A percentile compares a stretch with the other conserved stretches of the same genome.
These are phyloP conservation scores for Pangasius djambal DNA, from an alignment of 2,797 vertebrate species.

Conservation along the genomic window DNA sequence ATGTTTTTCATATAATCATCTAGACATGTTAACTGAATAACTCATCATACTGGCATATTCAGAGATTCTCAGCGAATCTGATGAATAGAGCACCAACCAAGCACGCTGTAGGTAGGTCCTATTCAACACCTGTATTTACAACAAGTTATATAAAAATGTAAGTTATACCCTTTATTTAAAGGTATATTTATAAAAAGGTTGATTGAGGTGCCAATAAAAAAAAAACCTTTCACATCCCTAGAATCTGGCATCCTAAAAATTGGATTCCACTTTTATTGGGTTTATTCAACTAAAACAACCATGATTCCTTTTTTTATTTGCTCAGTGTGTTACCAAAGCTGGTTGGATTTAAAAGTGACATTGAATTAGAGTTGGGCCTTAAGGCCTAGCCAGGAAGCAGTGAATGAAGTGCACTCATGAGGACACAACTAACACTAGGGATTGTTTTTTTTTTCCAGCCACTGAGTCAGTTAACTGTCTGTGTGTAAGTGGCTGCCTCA, in stretches of 20 bases:
- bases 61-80: background rate
- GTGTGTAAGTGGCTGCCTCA: background rate
- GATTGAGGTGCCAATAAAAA: conserved; percentile 5
- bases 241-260: conserved; percentile 32
- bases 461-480: conserved; percentile 5
- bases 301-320: conserved; percentile 68
- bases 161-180: background rate
- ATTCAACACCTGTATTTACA: background rate
- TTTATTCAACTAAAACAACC: conserved; percentile 50
- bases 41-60: background rate
- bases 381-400: background rate
- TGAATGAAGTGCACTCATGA: conserved; percentile 21
- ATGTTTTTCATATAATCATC: background rate
- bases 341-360: conserved; percentile 34
- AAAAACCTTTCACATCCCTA: conserved; percentile 20
- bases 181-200: conserved; percentile 14
- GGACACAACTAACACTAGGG: conserved; percentile 12
- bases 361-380: conserved; percentile 29
- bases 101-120: background rate
- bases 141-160: background rate
- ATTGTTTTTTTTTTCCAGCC: background rate
- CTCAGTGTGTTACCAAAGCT: conserved; percentile 70
- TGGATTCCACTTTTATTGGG: conserved; percentile 57
- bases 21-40: background rate
- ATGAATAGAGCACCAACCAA: background rate